Base-by-base conservation (phyloP, 1,140 invertebrate species). In the Zaprionus ghesquierei region DNA sequence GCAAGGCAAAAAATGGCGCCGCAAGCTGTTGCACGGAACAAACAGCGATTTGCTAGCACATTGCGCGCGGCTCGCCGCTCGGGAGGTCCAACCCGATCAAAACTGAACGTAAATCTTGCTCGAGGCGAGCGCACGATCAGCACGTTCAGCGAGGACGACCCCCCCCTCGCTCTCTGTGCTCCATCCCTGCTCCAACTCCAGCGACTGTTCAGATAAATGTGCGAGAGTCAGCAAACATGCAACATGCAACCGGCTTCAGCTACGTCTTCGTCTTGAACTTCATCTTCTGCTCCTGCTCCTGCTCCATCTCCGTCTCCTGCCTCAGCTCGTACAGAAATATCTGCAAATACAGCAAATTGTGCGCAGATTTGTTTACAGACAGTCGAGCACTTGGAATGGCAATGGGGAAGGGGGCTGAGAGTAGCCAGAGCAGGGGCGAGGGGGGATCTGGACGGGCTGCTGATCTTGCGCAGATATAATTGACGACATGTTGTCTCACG, bases 401-500 rank as follows among this genome's bases (percentile, higher is more conserved):
- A 62, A 59, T 49, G 35, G 15, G 44, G 15, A 9, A 18, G 4
- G 23, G 3, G 23, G 8, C 31, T 6, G 50, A 9, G 18, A 10
- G 12, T n/a, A n/a, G n/a, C n/a, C n/a, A 0, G 31, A 22, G 6
- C 5, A 23, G 49, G 13, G 12, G 9, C 0, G 54, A 3, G 50
- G 41, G 22, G 8, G 15, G 29, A 9, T 12, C 10, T 35, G 38
- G 22, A 23, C 27, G 41, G 56, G 69, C 69, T 78, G 73, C 73
- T 86, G 86, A 90, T 90, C 87, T 75, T 65, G 63, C 87, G 86
- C 79, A 90, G 86, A 90, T 90, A 90, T 90, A 90, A 90, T 90
- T 90, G 86, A 90, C 86, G 86, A 86, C 86, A 82, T 90, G 86
- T 90, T 90, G 82, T 87, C 82, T 87, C 79, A 86, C 86, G 81